Evolutionary conservation across 2,797 vertebrate species (phyloP), one percentile per base, ranked within the genome.

Genomic region (Phalanger gymnotis): DNA sequence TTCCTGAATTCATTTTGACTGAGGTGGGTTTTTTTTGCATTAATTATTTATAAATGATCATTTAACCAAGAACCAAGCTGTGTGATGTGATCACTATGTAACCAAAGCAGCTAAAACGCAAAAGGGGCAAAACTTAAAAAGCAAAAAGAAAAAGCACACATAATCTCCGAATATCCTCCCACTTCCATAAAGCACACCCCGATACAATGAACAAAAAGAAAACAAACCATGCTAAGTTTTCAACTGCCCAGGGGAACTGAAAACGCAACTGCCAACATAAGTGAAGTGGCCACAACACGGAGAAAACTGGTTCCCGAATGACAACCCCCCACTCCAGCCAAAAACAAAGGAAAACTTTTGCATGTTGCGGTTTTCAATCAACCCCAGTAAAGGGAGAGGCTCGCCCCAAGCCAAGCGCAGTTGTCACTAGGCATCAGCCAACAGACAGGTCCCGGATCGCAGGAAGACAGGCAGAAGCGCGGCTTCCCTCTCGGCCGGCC

Each of bases 301-400:
- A 31, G 55, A 89, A 31, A 94, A 96, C 94, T 19, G 94, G 89
- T 90, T 40, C 40, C 93, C 54, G 92, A 94, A 40, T 19, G 16
- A 93, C 94, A 73, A 4, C 0, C 40, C 30, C 96, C 96, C n/a
- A n/a, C n/a, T n/a, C 97, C 93, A 89, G 27, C 66, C 95, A 95
- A 96, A 96, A 97, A 97, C 95, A 98, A 98, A 97, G 96, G 66
- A 57, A 96, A 97, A 97, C 95, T 98, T 97, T 90, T 73, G 94
- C 97, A 66, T 55, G 97, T 95, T 96, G 96, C 92, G 95, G 96
- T 96, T 96, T 97, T 96, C 97, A 96, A 96, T 97, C 97, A 96
- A 95, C 94, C 90, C 73, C 5, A 81, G 94, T 2, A 66, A 19
- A 51, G 91, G 40, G 19, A 0, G 81, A n/a, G 47, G 91, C 90